Evolutionary conservation across 1,140 invertebrate species (phyloP).

Genomic region (Tetraneura akinire): DNA sequence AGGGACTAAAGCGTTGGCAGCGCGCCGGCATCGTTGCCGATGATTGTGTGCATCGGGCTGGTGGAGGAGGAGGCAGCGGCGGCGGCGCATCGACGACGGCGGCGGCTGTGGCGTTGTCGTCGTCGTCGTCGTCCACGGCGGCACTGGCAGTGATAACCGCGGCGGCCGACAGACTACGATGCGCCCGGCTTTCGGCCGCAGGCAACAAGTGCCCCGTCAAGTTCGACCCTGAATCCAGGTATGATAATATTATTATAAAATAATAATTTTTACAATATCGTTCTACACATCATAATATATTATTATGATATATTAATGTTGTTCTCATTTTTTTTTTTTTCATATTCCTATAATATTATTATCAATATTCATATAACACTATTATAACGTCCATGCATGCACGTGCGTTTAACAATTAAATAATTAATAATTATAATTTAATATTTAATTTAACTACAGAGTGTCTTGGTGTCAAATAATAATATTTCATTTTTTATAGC

Average conservation of each 20-base stretch:
- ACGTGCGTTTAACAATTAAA: no score
- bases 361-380: no score
- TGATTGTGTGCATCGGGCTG: neutral
- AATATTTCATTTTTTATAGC: no score
- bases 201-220: slow-evolving; percentile 51
- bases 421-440: no score
- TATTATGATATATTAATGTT: no score
- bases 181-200: slow-evolving; percentile 49
- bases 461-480: no score
- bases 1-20: neutral
- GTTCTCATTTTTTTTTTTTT: no score
- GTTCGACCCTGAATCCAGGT: slow-evolving; percentile 45
- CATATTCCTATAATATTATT: no score
- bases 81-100: neutral
- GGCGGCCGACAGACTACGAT: slow-evolving; percentile 49
- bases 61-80: neutral
- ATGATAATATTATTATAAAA: slow-evolving; percentile 15
- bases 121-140: neutral
- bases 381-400: no score
- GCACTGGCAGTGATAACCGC: slow-evolving; percentile 48
- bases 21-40: neutral
- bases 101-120: neutral
- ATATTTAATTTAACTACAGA: no score
- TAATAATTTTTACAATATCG: no score
- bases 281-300: no score